Conservation (phyloP, 1,140 invertebrate genomes). For the Drosophila saltans region DNA sequence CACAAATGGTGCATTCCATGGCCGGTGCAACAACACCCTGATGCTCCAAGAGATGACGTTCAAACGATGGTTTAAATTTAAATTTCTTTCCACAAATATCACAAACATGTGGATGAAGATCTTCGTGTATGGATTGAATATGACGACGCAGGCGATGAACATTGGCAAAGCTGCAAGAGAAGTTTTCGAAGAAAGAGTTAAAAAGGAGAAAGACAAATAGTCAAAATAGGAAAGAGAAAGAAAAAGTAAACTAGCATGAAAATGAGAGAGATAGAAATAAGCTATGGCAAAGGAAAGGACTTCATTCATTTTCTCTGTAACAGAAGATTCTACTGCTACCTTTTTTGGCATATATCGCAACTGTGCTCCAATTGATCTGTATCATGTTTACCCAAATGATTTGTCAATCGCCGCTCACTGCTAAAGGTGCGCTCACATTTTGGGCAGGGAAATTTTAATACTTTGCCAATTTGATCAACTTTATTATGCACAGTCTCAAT, state of each 20-base stretch:
- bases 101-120: constrained; percentile 71
- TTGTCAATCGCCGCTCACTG: constrained; percentile 61
- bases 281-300: background rate
- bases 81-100: constrained; percentile 79
- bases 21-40: constrained; percentile 70
- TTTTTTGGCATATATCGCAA: constrained; percentile 72
- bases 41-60: constrained; percentile 68
- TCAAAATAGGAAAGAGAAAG: background rate
- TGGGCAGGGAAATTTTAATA: constrained; percentile 59
- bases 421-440: constrained; percentile 73
- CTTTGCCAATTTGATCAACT: constrained; percentile 55
- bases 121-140: constrained; percentile 73
- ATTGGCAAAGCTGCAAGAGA: constrained; percentile 58
- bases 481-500: constrained; percentile 75
- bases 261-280: constrained; percentile 7
- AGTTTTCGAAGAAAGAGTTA: background rate
- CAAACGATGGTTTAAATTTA: constrained; percentile 77
- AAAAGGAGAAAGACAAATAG: background rate
- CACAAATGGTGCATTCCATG: constrained; percentile 66
- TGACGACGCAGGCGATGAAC: constrained; percentile 65
- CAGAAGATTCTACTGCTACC: constrained; percentile 19
- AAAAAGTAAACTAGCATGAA: background rate
- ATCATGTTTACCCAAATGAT: constrained; percentile 69
- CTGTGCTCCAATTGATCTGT: constrained; percentile 65
- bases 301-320: too few relatives aligned